Base-by-base conservation (phyloP, 2,888 invertebrate genomes). In the Tridacna crocea region DNA sequence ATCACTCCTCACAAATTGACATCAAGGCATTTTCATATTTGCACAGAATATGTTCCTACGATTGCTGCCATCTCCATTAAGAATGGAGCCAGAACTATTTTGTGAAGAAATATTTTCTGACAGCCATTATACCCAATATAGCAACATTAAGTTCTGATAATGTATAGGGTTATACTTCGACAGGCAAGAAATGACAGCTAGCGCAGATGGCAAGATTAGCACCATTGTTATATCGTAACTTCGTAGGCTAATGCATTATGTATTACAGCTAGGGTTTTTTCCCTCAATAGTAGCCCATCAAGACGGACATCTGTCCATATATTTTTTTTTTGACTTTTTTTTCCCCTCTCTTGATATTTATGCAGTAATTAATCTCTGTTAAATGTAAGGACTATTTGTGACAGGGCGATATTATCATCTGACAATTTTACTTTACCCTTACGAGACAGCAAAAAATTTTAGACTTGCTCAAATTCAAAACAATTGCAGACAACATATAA, bases 261-360 rank as follows among this genome's bases (percentile, higher is more conserved):
- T 84, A 84, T 77, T 75, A 55, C 72, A 66, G 66, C 55, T 68
- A 74, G 55, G 8, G 22, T 72, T 79, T 79, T 82, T 82, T 65
- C 78, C 24, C 36, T 70, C 78, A 78, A 73, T 60, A 60, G 68
- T 68, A 58, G 47, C 60, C 77, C 65, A 76, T 82, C 58, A 60
- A 76, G 60, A 78, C 61, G 74, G 75, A 80, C 85, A 85, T 85
- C 82, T 85, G 85, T 78, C 82, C 82, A 76, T 82, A 85, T 85
- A 85, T 82, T 82, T 65, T 65, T 79, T 60, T 75, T 79, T n/a
- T n/a, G n/a, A 55, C 11, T 36, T 76, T 66, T 76, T 75, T 77
- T 63, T 47, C 17, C n/a, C n/a, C n/a, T 1, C 51, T 24, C 51
- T 51, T n/a, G 22, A 70, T 48, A 70, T 22, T 70, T n/a, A n/a